Evolutionary conservation across 2,113 vertebrate species (phyloP), one percentile per base, ranked within the genome.

Genomic region (Tichodroma muraria): DNA sequence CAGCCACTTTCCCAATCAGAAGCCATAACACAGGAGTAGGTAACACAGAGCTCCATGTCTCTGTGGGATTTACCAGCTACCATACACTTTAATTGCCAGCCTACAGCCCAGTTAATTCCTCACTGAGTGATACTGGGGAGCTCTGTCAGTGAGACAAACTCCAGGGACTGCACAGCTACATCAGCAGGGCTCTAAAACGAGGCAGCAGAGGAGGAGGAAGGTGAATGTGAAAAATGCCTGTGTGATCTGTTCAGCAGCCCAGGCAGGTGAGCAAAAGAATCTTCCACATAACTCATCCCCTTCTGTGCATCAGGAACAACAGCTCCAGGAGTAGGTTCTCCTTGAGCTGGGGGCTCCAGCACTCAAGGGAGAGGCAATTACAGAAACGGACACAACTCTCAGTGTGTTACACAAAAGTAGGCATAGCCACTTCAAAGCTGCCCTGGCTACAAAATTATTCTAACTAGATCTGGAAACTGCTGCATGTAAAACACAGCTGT

Each of bases 211-310:
- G 13, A 88, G 20, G 12, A 88, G 50, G 49, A 76, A 53, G 45
- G 47, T 18, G 16, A 40, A 37, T 5, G 20, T 73, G 80, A 61
- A 37, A 60, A 60, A 37, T 1, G 5, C 37, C 40, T 0, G 0
- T 37, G 31, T 2, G 4, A 42, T 16, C 40, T 35, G 35, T 42
- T 66, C 50, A 78, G 64, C 54, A 73, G 84, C 37, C 25, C 35
- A 60, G 86, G 53, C 35, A 45, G 3, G 10, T 0, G 3, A 80
- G 69, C 59, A 42, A 37, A 82, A 52, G 8, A n/a, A 57, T 6
- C n/a, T 69, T 21, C 12, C 0, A 0, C 20, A 15, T 6, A 53
- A 47, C 50, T 35, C 0, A 0, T 45, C 33, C 72, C 81, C 15
- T 44, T 20, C 11, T 9, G 64, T 11, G 76, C 45, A 52, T 2